Evolutionary conservation across 2,113 vertebrate species (phyloP), one percentile per base, ranked within the genome.

Genomic region (Polyodon spathula): DNA sequence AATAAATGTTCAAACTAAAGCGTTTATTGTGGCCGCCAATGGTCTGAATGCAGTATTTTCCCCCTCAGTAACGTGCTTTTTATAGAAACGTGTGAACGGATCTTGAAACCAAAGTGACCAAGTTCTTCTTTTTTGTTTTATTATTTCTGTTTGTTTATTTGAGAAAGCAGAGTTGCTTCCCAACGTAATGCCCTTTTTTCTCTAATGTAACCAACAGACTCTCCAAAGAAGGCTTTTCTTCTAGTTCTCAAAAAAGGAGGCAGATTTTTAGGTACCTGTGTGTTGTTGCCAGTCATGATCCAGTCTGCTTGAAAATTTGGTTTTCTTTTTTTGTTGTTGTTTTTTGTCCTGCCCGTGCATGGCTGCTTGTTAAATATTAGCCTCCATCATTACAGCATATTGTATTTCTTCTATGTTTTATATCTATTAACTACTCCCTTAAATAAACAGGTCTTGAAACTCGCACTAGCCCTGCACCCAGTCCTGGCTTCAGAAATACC

Each of bases 181-280:
- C 51, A 40, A n/a, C 46, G 46, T 50, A 50, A 50, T 12, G 8
- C 46, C 75, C 11, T 80, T 84, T 74, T 84, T 74, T 84, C 82
- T 86, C 82, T 84, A 87, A 70, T 89, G 80, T 89, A 85, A 91
- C 76, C 85, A 80, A 85, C 93, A 95, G 89, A 90, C 83, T 90
- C 88, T 87, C 89, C 90, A 92, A 89, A 88, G 88, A 93, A 80
- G 87, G 86, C 89, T 95, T 92, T 92, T 88, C 88, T 85, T 90
- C 89, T 88, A 89, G 88, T 82, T 93, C 90, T 84, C 92, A 90
- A 89, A 90, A 90, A 79, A 86, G 86, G 88, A 92, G 92, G 81
- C 93, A 96, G 87, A 92, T 91, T 78, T 95, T 93, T 93, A 91
- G 93, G 92, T 93, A 90, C 84, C 82, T 76, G 77, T 88, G 76